Evolutionary conservation across 2,797 vertebrate species (phyloP), one percentile per base, ranked within the genome.

Genomic region (Coendou prehensilis): DNA sequence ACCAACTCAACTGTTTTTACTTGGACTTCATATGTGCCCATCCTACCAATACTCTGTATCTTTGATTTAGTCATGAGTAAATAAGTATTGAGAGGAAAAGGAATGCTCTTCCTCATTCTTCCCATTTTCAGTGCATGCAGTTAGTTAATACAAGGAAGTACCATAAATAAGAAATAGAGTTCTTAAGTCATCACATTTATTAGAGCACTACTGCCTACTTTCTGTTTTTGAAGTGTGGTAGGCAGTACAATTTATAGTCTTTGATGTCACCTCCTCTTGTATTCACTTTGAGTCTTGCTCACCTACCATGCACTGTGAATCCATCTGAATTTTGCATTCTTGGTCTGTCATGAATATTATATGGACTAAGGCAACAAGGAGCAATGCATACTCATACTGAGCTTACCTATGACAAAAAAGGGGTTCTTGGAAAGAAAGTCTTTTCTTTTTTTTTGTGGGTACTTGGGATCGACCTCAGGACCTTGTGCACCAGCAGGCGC

Each of bases 381-480:
- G 33, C 20, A 41, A 13, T 45, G 20, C 2, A 4, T 0, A 26
- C 6, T 47, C 4, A 3, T 9, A 5, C 5, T 18, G 37, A 11
- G 3, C 47, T 9, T 50, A 4, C 28, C 10, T 76, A 17, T 23
- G 67, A 9, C 3, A 18, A n/a, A 69, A 69, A 69, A 9, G 33
- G 15, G 30, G 15, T 7, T 67, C 14, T n/a, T 67, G 64, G 15
- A 67, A 67, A 69, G 67, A n/a, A 69, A 69, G 7, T 7, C n/a
- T 69, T 17, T n/a, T 41, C 2, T 41, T 41, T 41, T 41, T 41
- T 41, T 41, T 41, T 41, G 37, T 41, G 37, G 37, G 37, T 41
- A 41, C 37, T 41, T 41, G 37, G 37, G 37, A 41, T 41, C 37
- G 2, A 41, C 37, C 37, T 41, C 37, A 41, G 37, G 37, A 41